Conservation (phyloP, 2,888 invertebrate genomes). For the Acanthosepion esculentum region DNA sequence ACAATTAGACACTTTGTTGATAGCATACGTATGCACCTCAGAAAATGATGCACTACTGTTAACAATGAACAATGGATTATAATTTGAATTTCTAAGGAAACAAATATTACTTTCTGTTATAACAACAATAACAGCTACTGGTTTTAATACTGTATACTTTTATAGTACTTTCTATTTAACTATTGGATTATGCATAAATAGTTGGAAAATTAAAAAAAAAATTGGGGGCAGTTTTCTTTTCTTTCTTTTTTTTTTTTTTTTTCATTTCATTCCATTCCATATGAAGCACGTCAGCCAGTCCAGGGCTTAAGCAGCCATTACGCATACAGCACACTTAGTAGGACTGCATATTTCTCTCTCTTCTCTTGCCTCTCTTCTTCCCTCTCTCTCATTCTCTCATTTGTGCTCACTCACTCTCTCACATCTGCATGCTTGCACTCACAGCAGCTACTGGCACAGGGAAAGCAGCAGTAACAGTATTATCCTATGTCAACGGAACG, state of each 20-base stretch:
- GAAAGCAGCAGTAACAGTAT: constrained; percentile 33
- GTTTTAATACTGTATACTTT: neutral
- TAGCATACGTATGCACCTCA: neutral
- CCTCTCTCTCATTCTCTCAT: neutral
- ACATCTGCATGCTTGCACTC: constrained; percentile 10
- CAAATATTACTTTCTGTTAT: neutral
- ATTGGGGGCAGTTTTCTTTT: neutral
- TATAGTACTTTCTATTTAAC: neutral
- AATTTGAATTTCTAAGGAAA: constrained; percentile 33
- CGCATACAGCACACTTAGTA: constrained; percentile 14
- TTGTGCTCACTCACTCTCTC: constrained; percentile 5
- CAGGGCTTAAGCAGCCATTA: constrained; percentile 33
- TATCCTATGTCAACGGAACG: constrained; percentile 33
- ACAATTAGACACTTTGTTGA: constrained; percentile 6
- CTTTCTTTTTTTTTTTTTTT: neutral
- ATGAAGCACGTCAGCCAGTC: constrained; percentile 22
- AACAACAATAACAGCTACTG: neutral
- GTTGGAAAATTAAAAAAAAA: neutral
- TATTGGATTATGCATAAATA: neutral
- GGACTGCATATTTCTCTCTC: constrained; percentile 20
- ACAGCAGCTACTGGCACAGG: constrained; percentile 33
- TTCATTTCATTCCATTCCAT: constrained; percentile 13
- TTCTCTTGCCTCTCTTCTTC: neutral
- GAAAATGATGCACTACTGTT: constrained; percentile 19
- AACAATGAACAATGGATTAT: constrained; percentile 11